Base-by-base conservation (phyloP, 1,140 invertebrate genomes). In the Conus betulinus region DNA sequence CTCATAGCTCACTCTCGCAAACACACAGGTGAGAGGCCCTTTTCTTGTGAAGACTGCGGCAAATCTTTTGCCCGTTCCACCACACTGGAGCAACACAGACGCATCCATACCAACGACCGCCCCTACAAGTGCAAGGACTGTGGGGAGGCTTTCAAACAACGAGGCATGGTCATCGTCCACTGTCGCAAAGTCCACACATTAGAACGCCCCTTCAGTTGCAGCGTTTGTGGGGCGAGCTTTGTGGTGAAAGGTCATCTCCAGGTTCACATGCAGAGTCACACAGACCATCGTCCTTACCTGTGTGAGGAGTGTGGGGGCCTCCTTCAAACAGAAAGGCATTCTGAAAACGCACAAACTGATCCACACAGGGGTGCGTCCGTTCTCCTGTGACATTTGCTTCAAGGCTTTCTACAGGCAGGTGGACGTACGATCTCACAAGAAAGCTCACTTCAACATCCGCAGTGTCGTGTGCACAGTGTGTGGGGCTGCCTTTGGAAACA, bases 21-120 rank as follows among this genome's bases (percentile, higher is more conserved):
- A 78, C 98, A 98, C 93, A 98, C 98, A 1, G 97, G 97, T 96
- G 3, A 97, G 92, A 96, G 97, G 85, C 92, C 94, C 2, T 96
- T 96, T 89, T 96, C 96, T 4, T 96, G 96, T 91, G 96, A 96
- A 85, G 97, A 39, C 5, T 91, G 90, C 53, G 76, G 39, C 8
- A 90, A 88, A 60, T 25, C 81, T 11, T 89, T 91, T 67, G 74
- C 89, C 8, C 82, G 86, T 60, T 88, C 84, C 27, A 85, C 84
- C 17, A 82, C 79, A 4, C 74, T 90, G 79, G 57, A 71, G 20
- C 67, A 27, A 20, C 89, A 90, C 74, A 63, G 83, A 63, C 71
- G 81, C 23, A 86, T 74, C 23, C 89, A 90, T 71, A 84, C 84
- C 8, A 78, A 85, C 39, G 89, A 88, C 3, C 71, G 76, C 17